Evolutionary conservation across 1,140 invertebrate genomes (phyloP), one percentile per base, ranked within the genome.

Genomic region (Formica selysi): DNA sequence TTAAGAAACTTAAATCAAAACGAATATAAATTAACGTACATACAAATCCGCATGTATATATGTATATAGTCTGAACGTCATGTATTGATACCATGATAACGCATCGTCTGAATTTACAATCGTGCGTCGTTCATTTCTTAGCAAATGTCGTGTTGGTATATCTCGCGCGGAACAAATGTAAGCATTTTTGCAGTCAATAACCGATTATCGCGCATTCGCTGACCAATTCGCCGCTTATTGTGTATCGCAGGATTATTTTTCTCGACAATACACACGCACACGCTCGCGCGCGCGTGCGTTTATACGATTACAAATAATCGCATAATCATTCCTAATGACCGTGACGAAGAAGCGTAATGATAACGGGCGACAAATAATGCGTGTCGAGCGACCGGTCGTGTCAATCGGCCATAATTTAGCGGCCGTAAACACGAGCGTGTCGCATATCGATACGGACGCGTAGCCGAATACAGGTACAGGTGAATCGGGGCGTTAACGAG

Each of bases 101-200:
- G 51, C 44, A 26, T 65, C 51, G 48, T 85, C 71, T 86, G 87
- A 48, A 86, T 71, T 86, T 64, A 36, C 67, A 83, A 74, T 89
- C 76, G 61, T 76, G 3, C 84, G 13, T 86, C 79, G 71, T 70
- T 84, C 80, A 44, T 87, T 51, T 51, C 78, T 90, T 64, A 57
- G 68, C 67, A 10, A 68, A 10, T 73, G 13, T 70, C 26, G 13
- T 81, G 62, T 48, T 44, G 22, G 26, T 19, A 6, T 36, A 22
- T 81, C 86, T 76, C 86, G 29, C 68, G n/a, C 32, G 32, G 13
- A 44, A 76, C 54, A 64, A 89, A 44, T 36, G 48, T 32, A 68
- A 83, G 73, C 19, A 71, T 81, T 87, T 91, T 88, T 74, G 89
- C 80, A 89, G 91, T 93, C 91, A 93, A 92, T 90, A 92, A 93